Evolutionary conservation across 2,797 vertebrate species (phyloP).

Genomic region (Xyrichtys novacula): DNA sequence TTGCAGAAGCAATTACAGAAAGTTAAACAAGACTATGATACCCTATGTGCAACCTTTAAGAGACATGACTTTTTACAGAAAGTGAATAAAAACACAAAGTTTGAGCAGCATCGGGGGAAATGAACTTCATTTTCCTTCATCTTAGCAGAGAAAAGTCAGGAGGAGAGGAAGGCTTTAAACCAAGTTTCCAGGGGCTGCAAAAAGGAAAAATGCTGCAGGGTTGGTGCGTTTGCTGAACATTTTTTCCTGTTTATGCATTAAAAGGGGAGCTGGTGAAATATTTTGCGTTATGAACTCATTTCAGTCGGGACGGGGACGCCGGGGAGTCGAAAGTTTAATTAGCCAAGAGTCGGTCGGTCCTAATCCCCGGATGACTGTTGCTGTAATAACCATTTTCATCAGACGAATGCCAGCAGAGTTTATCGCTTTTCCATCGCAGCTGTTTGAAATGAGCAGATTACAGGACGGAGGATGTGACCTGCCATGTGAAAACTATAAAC

Average conservation of each 20-base stretch:
- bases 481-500: background rate
- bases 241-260: slow-evolving; percentile 6
- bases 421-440: slow-evolving; percentile 46
- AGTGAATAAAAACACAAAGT: background rate
- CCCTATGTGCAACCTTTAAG: background rate
- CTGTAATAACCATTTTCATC: slow-evolving; percentile 61
- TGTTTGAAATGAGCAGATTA: slow-evolving; percentile 41
- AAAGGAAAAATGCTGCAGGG: slow-evolving; percentile 18
- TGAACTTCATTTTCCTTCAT: slow-evolving; percentile 12
- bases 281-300: slow-evolving; percentile 44
- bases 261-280: slow-evolving; percentile 24
- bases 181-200: slow-evolving; percentile 26
- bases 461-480: background rate
- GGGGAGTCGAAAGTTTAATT: slow-evolving; percentile 66
- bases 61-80: background rate
- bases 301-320: slow-evolving; percentile 34
- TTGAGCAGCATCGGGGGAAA: background rate
- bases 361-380: slow-evolving; percentile 65
- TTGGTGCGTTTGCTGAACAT: slow-evolving; percentile 20
- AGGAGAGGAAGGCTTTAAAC: background rate
- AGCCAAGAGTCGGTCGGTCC: slow-evolving; percentile 31
- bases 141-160: slow-evolving; percentile 9
- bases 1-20: background rate
- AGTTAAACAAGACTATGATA: slow-evolving; percentile 1
- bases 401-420: slow-evolving; percentile 32